A percentile compares a stretch with the other conserved stretches of the same genome.
Conservation (phyloP, 2,888 invertebrate genomes). For the Rhorus exstirpatorius region DNA sequence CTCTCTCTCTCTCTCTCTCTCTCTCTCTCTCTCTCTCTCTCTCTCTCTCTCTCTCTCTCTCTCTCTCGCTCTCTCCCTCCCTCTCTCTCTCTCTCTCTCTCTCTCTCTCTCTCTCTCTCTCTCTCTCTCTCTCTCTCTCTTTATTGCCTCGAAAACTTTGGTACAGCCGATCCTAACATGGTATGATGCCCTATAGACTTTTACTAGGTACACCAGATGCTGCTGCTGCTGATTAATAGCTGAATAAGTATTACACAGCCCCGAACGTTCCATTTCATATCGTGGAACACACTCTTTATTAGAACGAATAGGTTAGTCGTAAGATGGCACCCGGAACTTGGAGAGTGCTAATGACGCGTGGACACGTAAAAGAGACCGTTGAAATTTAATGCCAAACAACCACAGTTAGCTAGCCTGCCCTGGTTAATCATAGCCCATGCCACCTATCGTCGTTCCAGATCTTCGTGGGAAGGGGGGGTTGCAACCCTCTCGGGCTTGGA, state of each 20-base stretch:
- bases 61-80: slow-evolving; percentile 24
- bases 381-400: slow-evolving; percentile 54
- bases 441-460: slow-evolving; percentile 77
- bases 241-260: not conserved
- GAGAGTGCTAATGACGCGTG: slow-evolving; percentile 39
- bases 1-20: not conserved
- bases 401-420: not conserved
- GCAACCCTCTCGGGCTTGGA: slow-evolving; percentile 8
- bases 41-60: slow-evolving; percentile 16
- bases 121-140: not conserved
- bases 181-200: not conserved
- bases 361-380: slow-evolving; percentile 55
- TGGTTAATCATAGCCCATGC: not conserved
- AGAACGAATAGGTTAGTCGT: not conserved
- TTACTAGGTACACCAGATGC: not conserved
- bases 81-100: slow-evolving; percentile 20
- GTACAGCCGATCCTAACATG: slow-evolving; percentile 4
- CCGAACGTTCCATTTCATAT: not conserved
- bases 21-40: not conserved
- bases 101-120: not conserved
- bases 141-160: slow-evolving; percentile 22
- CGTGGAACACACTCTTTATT: not conserved
- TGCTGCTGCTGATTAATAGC: too few relatives aligned
- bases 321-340: slow-evolving; percentile 2
- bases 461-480: slow-evolving; percentile 49